Base-by-base conservation (phyloP, 2,797 vertebrate genomes). In the Muraenolepis orangiensis region DNA sequence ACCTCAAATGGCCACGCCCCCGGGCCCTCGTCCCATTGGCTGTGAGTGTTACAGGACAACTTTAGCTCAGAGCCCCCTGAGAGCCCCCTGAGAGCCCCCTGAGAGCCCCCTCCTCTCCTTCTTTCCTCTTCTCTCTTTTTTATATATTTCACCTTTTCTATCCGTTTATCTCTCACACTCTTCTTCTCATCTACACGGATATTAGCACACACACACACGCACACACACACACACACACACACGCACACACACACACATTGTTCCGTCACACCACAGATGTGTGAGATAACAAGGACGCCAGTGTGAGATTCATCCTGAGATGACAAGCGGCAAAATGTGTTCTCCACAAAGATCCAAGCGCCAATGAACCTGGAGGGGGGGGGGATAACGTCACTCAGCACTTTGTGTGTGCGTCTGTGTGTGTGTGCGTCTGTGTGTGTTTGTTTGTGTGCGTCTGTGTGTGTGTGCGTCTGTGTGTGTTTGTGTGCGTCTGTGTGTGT, bases 241-340 rank as follows among this genome's bases (percentile, higher is more conserved):
- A 12, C 26, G 57, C 18, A 8, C 30, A 34, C 11, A 29, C 46
- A 34, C n/a, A 70, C 42, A 61, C 76, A 51, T 69, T 70, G 74
- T 77, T 79, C 42, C 73, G 73, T 80, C 80, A 72, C 74, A 68
- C 70, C 74, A 74, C 79, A 80, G 74, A 70, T 64, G 77, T 78
- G 84, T 73, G 68, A 81, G 85, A 80, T 85, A 71, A 84, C 76
- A 74, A 88, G 82, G 64, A 71, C 69, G 72, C 66, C 75, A 68
- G 81, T 78, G 76, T 87, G 81, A 91, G 90, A 89, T 85, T 78
- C 79, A 80, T 88, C 82, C 81, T 81, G 71, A 81, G 23, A 20
- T 69, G 77, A 78, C 73, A 77, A 81, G 72, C 36, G 51, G 72
- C 76, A 72, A 84, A n/a, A 81, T 84, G 75, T 82, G 85, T 51